Evolutionary conservation across 2,113 vertebrate species (phyloP), one percentile per base, ranked within the genome.

Genomic region (Neoarius graeffei): DNA sequence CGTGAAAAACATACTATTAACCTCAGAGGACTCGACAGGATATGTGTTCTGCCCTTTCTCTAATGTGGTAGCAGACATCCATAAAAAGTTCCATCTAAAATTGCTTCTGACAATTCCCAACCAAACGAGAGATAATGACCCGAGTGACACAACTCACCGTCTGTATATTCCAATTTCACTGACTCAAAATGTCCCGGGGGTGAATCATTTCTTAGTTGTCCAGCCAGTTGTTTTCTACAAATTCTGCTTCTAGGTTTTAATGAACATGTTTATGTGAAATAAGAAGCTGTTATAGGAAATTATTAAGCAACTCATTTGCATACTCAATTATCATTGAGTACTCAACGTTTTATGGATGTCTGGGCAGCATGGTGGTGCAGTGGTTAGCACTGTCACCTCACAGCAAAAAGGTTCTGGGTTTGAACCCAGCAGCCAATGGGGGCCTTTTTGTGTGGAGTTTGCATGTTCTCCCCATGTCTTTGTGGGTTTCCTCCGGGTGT

Each of bases 121-220:
- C 71, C 71, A 74, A 74, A 74, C 71, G 48, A 48, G 71, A 74
- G 71, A 74, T 74, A 23, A 74, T 74, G 71, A 48, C 71, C 71
- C 11, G 8, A 73, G 17, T 35, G 67, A 19, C 27, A 73, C 35
- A 35, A 73, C 17, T 74, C 71, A 23, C 19, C 71, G 8, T 48
- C 42, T 48, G 71, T 74, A 74, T 48, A 23, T 74, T 74, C 19
- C 35, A 74, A 48, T 74, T 74, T 74, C 71, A 74, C 7, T 23
- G 71, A 74, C 71, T 74, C 71, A 48, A 9, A 73, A 20, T 42
- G 69, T 42, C 35, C 30, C 15, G 17, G 30, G 67, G 2, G 27
- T 35, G 6, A 0, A 35, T 35, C 67, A 35, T 19, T 73, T 73
- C 35, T 42, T 73, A 35, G 15, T 20, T 48, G 35, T 42, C 48